Conservation (phyloP, 64 coral and sea anemone species). For the Stichodactyla mertensii region DNA sequence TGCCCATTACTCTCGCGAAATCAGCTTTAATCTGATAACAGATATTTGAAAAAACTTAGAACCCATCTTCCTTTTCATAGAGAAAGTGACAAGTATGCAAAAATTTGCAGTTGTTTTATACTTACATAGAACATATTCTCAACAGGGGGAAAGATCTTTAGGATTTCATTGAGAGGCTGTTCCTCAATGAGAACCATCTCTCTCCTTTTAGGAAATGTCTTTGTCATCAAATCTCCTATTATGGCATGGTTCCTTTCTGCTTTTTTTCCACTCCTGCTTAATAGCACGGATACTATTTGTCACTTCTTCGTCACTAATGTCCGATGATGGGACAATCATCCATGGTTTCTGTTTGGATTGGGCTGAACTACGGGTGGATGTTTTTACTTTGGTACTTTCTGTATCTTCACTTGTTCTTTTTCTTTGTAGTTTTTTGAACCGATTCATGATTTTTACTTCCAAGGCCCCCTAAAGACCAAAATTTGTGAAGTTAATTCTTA, state of each 20-base stretch:
- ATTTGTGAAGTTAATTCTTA: background rate
- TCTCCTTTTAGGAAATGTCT: background rate
- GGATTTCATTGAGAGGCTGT: conserved; percentile 3
- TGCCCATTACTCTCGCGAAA: conserved; percentile 6
- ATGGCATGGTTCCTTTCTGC: background rate
- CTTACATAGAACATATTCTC: too few species aligned
- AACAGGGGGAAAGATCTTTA: background rate
- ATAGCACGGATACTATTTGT: background rate
- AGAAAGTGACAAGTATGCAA: background rate
- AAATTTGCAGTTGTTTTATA: too few species aligned
- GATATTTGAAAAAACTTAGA: conserved; percentile 1
- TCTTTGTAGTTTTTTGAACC: conserved; percentile 23
- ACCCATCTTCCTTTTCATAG: background rate
- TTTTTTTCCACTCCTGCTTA: conserved; percentile 11
- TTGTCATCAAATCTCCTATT: background rate
- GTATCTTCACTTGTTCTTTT: background rate
- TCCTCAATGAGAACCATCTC: conserved; percentile 5
- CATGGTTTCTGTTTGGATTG: background rate
- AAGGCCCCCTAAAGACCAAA: conserved; percentile 18
- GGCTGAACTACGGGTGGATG: too few species aligned
- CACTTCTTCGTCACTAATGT: background rate
- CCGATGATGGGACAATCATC: background rate
- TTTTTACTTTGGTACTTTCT: background rate
- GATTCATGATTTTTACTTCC: conserved; percentile 20
- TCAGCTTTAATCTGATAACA: conserved; percentile 10